Evolutionary conservation across 2,888 invertebrate species (phyloP).

Genomic region (Drosophila algonquin): DNA sequence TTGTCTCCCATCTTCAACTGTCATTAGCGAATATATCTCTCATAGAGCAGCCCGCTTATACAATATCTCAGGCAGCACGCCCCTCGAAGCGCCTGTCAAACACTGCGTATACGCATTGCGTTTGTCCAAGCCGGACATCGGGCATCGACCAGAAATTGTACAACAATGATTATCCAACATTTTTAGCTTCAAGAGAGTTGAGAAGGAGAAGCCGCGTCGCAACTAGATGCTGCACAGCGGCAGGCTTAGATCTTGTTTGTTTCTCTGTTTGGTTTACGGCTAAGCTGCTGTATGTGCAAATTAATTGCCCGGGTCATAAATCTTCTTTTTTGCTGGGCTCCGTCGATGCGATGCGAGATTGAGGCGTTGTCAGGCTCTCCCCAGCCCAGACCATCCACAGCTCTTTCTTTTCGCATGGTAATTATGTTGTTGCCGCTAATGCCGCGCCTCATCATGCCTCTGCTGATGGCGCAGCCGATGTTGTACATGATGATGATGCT

Average conservation of each 20-base stretch:
- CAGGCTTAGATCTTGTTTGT: background rate
- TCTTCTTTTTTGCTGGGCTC: constrained; percentile 44
- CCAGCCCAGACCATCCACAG: constrained; percentile 11
- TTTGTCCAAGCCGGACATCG: constrained; percentile 8
- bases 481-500: constrained; percentile 27
- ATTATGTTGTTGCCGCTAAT: constrained; percentile 72
- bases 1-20: constrained; percentile 43
- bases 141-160: constrained; percentile 42
- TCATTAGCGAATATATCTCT: constrained; percentile 29
- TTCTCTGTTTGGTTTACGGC: constrained; percentile 19
- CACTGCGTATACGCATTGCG: constrained; percentile 48
- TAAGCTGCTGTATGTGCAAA: constrained; percentile 68
- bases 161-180: constrained; percentile 61
- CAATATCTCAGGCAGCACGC: constrained; percentile 37
- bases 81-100: constrained; percentile 51
- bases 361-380: constrained; percentile 47
- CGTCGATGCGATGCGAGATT: constrained; percentile 34
- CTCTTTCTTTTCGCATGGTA: constrained; percentile 61
- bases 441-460: constrained; percentile 59
- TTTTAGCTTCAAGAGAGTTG: background rate
- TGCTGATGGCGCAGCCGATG: constrained; percentile 7
- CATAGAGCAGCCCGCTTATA: constrained; percentile 43
- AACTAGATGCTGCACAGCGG: constrained; percentile 3
- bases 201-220: constrained; percentile 10
- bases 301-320: constrained; percentile 65